These are phyloP conservation scores for Herminia tarsipennalis DNA, from an alignment of 2,888 invertebrate species.

Conservation along the genomic window DNA sequence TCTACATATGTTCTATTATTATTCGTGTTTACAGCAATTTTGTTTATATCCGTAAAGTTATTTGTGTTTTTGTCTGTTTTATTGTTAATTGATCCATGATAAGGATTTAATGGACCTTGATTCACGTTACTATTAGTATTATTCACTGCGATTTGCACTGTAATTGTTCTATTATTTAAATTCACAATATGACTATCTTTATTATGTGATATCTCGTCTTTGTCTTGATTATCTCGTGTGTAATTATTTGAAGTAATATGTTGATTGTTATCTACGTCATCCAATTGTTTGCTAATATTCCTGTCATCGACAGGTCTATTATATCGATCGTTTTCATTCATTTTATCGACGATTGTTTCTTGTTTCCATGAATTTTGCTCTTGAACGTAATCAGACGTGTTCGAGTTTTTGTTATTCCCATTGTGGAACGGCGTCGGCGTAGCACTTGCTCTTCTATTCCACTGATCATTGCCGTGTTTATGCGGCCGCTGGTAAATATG, in stretches of 20 bases:
- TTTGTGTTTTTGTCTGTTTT: constrained; percentile 1
- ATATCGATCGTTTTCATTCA: not conserved
- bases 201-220: no score
- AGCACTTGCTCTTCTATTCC: constrained; percentile 3
- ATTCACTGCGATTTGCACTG: not conserved
- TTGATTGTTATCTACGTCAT: constrained; percentile 17
- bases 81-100: constrained; percentile 3
- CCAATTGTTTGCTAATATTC: constrained; percentile 16
- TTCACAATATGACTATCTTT: no score
- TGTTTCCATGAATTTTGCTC: not conserved
- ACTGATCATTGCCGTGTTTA: constrained; percentile 9
- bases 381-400: not conserved
- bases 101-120: constrained; percentile 1
- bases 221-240: not conserved
- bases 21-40: not conserved
- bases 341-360: not conserved
- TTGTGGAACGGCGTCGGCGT: constrained; percentile 9
- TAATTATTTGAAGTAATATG: not conserved
- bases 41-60: constrained; percentile 1
- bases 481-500: constrained; percentile 5
- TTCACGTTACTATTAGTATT: not conserved
- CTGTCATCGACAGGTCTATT: constrained; percentile 1
- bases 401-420: not conserved
- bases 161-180: not conserved
- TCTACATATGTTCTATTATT: not conserved